Evolutionary conservation across 2,888 invertebrate genomes (phyloP).

Genomic region (Emmelina monodactyla): DNA sequence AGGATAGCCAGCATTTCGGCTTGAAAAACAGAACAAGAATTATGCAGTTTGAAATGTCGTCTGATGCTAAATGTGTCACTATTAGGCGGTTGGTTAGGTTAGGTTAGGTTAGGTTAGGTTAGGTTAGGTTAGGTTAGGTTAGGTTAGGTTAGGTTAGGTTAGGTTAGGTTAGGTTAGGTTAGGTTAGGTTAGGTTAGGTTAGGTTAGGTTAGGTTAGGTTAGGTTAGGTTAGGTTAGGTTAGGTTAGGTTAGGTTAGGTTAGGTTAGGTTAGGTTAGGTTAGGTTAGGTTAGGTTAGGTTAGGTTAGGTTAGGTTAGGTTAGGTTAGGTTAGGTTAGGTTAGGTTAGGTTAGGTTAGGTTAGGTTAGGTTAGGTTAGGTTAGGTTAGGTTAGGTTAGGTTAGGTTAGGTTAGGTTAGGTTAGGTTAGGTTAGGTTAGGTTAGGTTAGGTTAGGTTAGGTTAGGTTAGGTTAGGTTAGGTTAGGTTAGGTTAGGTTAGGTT

Average conservation of each 20-base stretch:
- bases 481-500: constrained; percentile 13
- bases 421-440: constrained; percentile 14
- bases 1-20: too few species aligned
- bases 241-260: constrained; percentile 16
- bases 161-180: constrained; percentile 15
- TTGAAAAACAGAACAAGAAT: too few species aligned
- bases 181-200: constrained; percentile 14
- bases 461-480: constrained; percentile 13
- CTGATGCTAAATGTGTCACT: too few species aligned
- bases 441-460: constrained; percentile 15
- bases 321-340: constrained; percentile 17
- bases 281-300: constrained; percentile 12
- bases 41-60: too few species aligned
- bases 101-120: constrained; percentile 13
- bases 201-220: constrained; percentile 15
- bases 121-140: constrained; percentile 11
- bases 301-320: constrained; percentile 14
- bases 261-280: constrained; percentile 15
- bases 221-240: constrained; percentile 11
- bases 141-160: constrained; percentile 11
- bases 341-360: constrained; percentile 17
- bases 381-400: constrained; percentile 16
- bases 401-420: constrained; percentile 15
- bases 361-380: constrained; percentile 18
- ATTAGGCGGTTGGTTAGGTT: constrained; percentile 14